Evolutionary conservation across 1,140 invertebrate species (phyloP), one percentile per base, ranked within the genome.

Genomic region (Elysia chlorotica): DNA sequence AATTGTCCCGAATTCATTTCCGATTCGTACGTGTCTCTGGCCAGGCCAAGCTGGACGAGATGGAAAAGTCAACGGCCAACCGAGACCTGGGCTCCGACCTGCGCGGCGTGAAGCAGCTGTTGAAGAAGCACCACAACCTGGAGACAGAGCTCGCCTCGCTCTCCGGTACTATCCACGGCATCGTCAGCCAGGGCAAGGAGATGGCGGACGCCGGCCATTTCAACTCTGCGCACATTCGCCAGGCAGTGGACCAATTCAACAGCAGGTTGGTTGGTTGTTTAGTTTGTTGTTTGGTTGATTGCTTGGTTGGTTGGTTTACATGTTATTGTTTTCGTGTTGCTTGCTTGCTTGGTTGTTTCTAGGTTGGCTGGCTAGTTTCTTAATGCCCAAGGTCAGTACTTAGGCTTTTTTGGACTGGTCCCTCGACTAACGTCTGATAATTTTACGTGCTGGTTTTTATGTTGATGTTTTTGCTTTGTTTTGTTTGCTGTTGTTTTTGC

Each of bases 71-170:
- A 0, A 95, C 99, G 0, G 94, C 94, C 2, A 98, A 96, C 2
- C 96, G 98, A 84, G 98, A 99, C 88, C 97, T 99, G 84, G 98
- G 98, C 0, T 93, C 96, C 71, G 98, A 99, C 87, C 89, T 99
- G 74, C 97, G 97, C 21, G 96, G 96, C 19, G 97, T 99, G 0
- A 96, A 98, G 87, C 98, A 99, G 85, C 88, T 99, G 53, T 93
- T 97, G 77, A 99, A 99, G 89, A 99, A 99, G 87, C 97, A 99
- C 87, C 98, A 98, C 81, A 92, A 96, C 35, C 88, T 99, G 0
- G 98, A 99, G 83, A 95, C 95, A n/a, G 98, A 99, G 85, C 89
- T 99, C 37, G 95, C 91, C 4, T 94, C 93, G 35, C 96, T 99
- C 84, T 96, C 98, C 84, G 96, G 96, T 0, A 95, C 96, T 19